phyloP scores from a whole-genome alignment of 2,888 invertebrate genomes.

The Hydroisotoma schaefferi region DNA sequence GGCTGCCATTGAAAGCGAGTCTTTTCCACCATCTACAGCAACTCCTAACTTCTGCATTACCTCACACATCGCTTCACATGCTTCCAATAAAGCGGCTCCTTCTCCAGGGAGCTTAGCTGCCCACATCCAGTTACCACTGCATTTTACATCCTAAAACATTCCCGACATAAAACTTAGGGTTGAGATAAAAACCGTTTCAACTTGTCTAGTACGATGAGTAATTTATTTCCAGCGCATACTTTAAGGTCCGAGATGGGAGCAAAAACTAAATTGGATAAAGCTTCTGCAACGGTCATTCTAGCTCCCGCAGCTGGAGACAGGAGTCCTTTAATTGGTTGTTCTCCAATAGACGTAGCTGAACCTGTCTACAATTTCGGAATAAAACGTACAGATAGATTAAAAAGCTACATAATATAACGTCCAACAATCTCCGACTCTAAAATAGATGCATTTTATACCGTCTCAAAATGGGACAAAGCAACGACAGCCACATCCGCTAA shows the following conservation, averaged over 20 bases:
- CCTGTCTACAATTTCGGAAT: conserved; percentile 62
- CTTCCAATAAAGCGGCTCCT: conserved; percentile 80
- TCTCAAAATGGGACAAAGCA: conserved; percentile 78
- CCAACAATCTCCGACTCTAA: not conserved
- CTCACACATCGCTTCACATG: conserved; percentile 82
- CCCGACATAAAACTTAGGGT: not conserved
- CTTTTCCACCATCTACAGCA: conserved; percentile 95
- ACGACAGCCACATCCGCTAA: conserved; percentile 89
- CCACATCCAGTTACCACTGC: conserved; percentile 99
- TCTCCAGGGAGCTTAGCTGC: conserved; percentile 91
- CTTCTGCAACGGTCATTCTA: conserved; percentile 89
- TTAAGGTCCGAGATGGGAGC: conserved; percentile 59
- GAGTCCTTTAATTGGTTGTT: conserved; percentile 92
- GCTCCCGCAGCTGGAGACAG: conserved; percentile 81
- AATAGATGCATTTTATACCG: conserved; percentile 53
- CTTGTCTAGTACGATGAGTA: not conserved
- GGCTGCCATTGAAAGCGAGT: conserved; percentile 96
- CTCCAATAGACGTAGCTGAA: conserved; percentile 91
- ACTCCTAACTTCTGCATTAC: conserved; percentile 78
- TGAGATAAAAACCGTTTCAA: conserved; percentile 1
- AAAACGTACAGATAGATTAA: not conserved
- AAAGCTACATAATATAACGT: not conserved
- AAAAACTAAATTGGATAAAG: conserved; percentile 84
- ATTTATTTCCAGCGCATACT: conserved; percentile 51
- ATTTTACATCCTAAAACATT: conserved; percentile 75